Percentiles rank a stretch among this genome's conserved stretches.
These are phyloP conservation scores for Lasioglossum zephyrum DNA, from an alignment of 2,888 invertebrate genomes.

Conservation along the genomic window DNA sequence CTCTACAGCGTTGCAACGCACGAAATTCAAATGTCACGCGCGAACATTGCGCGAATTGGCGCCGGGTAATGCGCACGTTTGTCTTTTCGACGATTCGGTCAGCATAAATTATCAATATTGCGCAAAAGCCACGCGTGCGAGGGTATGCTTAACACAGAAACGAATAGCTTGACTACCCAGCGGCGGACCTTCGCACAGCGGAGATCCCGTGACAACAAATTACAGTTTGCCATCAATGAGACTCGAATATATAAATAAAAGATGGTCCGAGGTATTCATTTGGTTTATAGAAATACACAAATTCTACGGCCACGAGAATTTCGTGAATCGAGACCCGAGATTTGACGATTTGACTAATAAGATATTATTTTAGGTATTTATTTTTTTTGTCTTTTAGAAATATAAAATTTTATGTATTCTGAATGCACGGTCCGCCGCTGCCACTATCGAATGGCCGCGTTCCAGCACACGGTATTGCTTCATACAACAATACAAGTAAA, in stretches of 20 bases:
- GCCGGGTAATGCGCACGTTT: conserved; percentile 10
- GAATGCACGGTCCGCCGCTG: neutral
- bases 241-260: neutral
- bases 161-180: conserved; percentile 47
- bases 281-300: neutral
- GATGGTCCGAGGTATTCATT: neutral
- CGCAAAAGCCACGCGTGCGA: conserved; percentile 48
- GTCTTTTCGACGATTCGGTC: conserved; percentile 37
- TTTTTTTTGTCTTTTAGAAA: neutral
- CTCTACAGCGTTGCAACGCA: conserved; percentile 35
- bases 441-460: conserved; percentile 41
- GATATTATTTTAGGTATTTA: neutral
- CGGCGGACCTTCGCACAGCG: neutral
- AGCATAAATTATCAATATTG: conserved; percentile 55
- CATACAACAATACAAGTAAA: conserved; percentile 80
- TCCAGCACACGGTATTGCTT: conserved; percentile 55
- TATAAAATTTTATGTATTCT: neutral
- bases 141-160: conserved; percentile 54
- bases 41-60: conserved; percentile 3
- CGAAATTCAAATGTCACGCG: conserved; percentile 12
- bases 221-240: neutral
- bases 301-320: neutral
- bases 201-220: neutral
- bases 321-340: neutral
- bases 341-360: neutral